These are phyloP conservation scores for Microtus montanus DNA, from an alignment of 2,113 vertebrate species.

Conservation along the genomic window DNA sequence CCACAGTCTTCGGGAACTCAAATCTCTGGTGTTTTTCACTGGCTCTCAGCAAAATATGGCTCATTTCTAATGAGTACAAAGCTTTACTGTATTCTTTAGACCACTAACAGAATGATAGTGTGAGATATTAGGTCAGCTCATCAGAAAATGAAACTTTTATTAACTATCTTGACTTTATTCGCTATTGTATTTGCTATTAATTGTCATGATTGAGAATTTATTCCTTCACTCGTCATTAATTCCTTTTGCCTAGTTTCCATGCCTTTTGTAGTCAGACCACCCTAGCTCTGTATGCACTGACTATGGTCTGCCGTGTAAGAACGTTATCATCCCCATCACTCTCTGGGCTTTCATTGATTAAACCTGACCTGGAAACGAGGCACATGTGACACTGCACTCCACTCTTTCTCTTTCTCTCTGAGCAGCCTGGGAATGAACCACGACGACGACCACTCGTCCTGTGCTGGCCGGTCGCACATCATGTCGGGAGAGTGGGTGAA, in stretches of 20 bases:
- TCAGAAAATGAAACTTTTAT: background rate
- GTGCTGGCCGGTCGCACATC: constrained; percentile 94
- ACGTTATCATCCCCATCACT: rapidly evolving
- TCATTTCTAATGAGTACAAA: background rate
- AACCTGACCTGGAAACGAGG: background rate
- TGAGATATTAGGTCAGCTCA: background rate
- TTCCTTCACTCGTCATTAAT: background rate
- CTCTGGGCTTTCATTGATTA: background rate
- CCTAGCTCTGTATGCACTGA: background rate
- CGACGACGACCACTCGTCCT: constrained; percentile 93
- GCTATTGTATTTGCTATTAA: background rate
- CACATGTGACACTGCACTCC: background rate
- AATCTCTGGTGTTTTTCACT: background rate
- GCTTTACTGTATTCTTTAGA: too few species aligned
- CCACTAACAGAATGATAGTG: background rate
- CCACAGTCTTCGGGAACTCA: background rate
- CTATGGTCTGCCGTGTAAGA: background rate
- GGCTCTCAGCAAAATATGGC: background rate
- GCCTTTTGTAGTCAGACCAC: background rate
- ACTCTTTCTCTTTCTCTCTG: constrained; percentile 61
- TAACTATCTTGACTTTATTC: background rate
- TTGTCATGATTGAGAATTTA: background rate
- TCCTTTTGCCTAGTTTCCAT: background rate
- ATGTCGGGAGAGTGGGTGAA: constrained; percentile 99
- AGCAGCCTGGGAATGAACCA: constrained; percentile 98